phyloP scores from a whole-genome alignment of 2,113 vertebrate genomes.

The Madoqua kirkii region DNA sequence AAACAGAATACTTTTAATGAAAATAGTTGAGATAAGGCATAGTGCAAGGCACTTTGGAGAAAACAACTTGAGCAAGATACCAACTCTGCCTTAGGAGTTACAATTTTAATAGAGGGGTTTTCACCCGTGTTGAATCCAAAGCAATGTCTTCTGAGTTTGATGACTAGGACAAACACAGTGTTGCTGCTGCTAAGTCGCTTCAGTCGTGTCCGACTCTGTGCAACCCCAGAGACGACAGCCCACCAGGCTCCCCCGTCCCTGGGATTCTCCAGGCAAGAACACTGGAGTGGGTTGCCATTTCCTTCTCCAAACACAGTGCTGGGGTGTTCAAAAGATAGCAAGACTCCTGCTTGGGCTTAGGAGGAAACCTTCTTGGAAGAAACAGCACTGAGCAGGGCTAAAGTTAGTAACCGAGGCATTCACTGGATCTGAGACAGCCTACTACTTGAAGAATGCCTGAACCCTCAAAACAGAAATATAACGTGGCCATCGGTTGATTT shows the following conservation, averaged over 20 bases:
- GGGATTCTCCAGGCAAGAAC: too few species aligned
- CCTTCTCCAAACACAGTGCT: neutral
- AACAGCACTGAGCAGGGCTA: neutral
- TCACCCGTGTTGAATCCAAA: neutral
- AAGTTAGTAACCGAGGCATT: neutral
- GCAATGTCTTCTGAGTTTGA: neutral
- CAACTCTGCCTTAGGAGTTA: neutral
- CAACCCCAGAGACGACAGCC: too few species aligned
- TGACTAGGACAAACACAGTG: neutral
- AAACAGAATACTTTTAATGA: neutral
- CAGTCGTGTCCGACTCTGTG: too few species aligned
- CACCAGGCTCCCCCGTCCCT: too few species aligned
- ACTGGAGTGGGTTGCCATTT: too few species aligned
- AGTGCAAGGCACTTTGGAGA: neutral
- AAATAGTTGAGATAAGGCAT: neutral
- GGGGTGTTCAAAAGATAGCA: neutral
- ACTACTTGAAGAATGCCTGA: neutral
- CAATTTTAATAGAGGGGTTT: neutral
- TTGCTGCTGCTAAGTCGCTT: too few species aligned
- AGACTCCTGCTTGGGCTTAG: neutral
- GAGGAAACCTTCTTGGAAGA: neutral
- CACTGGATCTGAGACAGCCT: neutral
- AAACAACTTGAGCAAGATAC: neutral
- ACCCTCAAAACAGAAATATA: neutral
- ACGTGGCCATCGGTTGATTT: neutral